Base-by-base conservation (phyloP, 2,797 vertebrate genomes). In the Clarias laeviceps region DNA sequence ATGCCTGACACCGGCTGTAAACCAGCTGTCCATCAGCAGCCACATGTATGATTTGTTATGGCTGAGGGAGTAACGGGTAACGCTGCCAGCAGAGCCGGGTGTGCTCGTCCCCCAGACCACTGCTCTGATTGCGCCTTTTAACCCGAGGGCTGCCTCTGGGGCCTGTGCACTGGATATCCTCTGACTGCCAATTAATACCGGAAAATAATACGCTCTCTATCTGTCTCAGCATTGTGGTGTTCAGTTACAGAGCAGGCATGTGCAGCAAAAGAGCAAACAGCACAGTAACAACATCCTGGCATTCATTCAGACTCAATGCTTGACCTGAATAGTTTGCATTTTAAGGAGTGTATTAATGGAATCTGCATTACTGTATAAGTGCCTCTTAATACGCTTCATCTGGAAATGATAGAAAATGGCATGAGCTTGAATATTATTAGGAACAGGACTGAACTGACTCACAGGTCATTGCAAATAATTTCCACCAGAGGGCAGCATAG, bases 401-500 rank as follows among this genome's bases (percentile, higher is more conserved):
- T 73, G 65, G 68, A 29, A 59, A 65, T 66, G 18, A 78, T 45
- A 22, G 20, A 50, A 69, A 37, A 83, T 66, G 62, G 59, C 5
- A 68, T 59, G 20, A 62, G 59, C 27, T 64, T 18, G 27, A n/a
- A 79, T 62, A 62, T 62, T 69, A 57, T 62, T 69, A 57, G 45
- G 24, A 37, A 59, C n/a, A 40, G 69, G 65, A 62, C 57, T 62
- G 12, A 62, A 79, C 61, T 82, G 76, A 50, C 1, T 56, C 1
- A 9, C 6, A 24, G 80, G 89, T 86, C 66, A 84, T 34, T 90
- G 45, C 86, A 81, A 54, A 50, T 87, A n/a, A 40, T 0, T 6
- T 83, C 93, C 95, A 94, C 89, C 22, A 93, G 95, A 91, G 92
- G 93, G 92, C 93, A 91, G 88, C 84, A 89, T 34, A 20, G 78